Conservation (phyloP, 2,797 vertebrate species). For the Pseudochaenichthys georgianus region DNA sequence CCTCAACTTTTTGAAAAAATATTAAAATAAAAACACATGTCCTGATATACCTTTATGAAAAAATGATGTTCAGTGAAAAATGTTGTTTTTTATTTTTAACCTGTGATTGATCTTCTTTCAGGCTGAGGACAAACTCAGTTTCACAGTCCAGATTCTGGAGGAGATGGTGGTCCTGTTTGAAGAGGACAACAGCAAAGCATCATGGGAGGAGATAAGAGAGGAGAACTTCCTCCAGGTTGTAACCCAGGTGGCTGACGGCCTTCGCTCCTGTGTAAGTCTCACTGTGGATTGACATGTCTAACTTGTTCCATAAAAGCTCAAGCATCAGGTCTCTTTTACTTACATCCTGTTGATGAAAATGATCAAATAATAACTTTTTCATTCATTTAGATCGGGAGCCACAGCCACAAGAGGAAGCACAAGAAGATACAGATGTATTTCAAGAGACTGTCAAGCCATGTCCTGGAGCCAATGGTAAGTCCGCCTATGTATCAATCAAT, state of each 20-base stretch:
- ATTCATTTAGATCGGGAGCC: constrained; percentile 34
- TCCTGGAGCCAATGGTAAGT: constrained; percentile 57
- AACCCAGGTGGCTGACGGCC: constrained; percentile 50
- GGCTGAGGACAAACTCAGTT: constrained; percentile 58
- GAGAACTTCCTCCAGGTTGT: constrained; percentile 65
- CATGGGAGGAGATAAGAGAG: constrained; percentile 61
- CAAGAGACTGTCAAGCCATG: constrained; percentile 49
- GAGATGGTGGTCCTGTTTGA: constrained; percentile 63
- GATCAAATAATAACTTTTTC: neutral
- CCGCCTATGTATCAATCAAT: neutral
- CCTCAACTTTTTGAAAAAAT: neutral
- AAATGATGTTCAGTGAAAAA: too few species aligned
- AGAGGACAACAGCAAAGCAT: constrained; percentile 47
- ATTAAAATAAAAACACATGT: neutral
- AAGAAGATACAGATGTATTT: constrained; percentile 74
- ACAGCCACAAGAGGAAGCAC: constrained; percentile 42
- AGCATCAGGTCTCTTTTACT: neutral
- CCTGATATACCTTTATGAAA: too few species aligned
- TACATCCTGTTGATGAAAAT: neutral
- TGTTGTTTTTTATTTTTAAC: neutral
- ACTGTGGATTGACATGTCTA: neutral
- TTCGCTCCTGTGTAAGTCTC: constrained; percentile 73
- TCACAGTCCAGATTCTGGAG: constrained; percentile 65
- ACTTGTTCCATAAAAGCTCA: neutral
- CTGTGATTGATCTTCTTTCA: constrained; percentile 28